phyloP scores from a whole-genome alignment of 2,797 vertebrate genomes.

The Anguilla pacifica region DNA sequence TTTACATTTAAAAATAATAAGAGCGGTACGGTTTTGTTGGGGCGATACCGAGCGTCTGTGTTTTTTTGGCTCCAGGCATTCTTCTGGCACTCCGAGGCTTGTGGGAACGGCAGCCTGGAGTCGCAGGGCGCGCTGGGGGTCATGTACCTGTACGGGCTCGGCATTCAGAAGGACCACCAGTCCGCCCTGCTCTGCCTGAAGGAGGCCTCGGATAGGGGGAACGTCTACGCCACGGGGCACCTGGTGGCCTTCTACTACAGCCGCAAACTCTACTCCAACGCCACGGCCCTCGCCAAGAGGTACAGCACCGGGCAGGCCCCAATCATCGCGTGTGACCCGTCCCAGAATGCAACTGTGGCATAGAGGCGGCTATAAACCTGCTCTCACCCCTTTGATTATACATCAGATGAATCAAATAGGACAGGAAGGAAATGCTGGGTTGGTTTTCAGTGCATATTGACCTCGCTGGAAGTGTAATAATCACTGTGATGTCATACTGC shows the following conservation, averaged over 20 bases:
- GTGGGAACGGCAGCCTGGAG: slow-evolving; percentile 79
- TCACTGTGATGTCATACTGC: not conserved
- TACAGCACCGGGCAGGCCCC: slow-evolving; percentile 35
- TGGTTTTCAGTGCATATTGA: not conserved
- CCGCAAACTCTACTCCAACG: slow-evolving; percentile 73
- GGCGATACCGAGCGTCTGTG: not conserved
- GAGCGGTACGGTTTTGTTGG: not conserved
- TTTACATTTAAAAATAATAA: not conserved
- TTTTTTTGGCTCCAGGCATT: slow-evolving; percentile 67
- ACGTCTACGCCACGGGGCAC: slow-evolving; percentile 74
- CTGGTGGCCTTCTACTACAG: slow-evolving; percentile 76
- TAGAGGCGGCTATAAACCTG: not conserved
- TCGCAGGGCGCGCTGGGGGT: slow-evolving; percentile 77
- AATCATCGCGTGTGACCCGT: not conserved
- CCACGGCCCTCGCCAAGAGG: slow-evolving; percentile 70
- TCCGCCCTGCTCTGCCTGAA: slow-evolving; percentile 70
- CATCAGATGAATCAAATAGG: not conserved
- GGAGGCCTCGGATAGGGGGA: slow-evolving; percentile 74
- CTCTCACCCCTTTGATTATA: not conserved
- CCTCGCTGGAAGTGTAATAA: not conserved
- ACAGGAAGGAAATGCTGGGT: not conserved
- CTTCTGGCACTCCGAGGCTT: slow-evolving; percentile 82
- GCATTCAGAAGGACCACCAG: slow-evolving; percentile 54
- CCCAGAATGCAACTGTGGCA: not conserved
- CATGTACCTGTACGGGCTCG: slow-evolving; percentile 77